Conservation (phyloP, 2,888 invertebrate species). For the Thymelicus lineola region DNA sequence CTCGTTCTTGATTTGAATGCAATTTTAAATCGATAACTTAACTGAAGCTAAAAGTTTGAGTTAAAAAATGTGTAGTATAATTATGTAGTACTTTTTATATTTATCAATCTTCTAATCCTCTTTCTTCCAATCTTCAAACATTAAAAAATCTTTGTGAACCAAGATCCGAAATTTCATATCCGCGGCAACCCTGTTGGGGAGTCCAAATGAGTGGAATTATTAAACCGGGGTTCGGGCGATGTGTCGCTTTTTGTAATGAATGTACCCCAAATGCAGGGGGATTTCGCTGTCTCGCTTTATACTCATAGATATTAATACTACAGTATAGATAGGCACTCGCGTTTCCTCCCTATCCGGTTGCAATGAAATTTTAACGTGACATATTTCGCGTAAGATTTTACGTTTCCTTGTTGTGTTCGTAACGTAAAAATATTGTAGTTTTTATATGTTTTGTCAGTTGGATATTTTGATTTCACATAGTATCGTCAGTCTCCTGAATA, state of each 20-base stretch:
- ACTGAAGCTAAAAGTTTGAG: too few relatives aligned
- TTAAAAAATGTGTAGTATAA: too few relatives aligned
- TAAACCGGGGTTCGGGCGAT: conserved; percentile 76
- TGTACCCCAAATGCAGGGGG: conserved; percentile 62
- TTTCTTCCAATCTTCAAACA: neutral
- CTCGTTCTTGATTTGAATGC: too few relatives aligned
- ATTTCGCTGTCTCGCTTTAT: conserved; percentile 49
- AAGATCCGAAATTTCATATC: conserved; percentile 1
- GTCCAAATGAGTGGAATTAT: conserved; percentile 82
- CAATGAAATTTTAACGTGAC: conserved; percentile 41
- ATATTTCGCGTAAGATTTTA: conserved; percentile 33
- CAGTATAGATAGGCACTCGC: conserved; percentile 18
- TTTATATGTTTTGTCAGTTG: too few relatives aligned
- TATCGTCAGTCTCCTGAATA: too few relatives aligned
- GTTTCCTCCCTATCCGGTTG: conserved; percentile 54
- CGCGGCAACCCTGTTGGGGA: conserved; percentile 59
- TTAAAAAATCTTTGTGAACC: neutral
- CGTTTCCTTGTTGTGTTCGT: neutral
- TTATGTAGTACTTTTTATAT: too few relatives aligned
- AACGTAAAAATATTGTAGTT: neutral
- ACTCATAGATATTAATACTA: conserved; percentile 5
- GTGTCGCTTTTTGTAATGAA: conserved; percentile 83
- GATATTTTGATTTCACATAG: too few relatives aligned
- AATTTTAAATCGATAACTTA: too few relatives aligned
- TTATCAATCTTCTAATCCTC: too few relatives aligned